Percentiles rank a stretch among this genome's conserved stretches.
Conservation (phyloP, 2,888 invertebrate genomes). For the Tenthredo scrophulariae region DNA sequence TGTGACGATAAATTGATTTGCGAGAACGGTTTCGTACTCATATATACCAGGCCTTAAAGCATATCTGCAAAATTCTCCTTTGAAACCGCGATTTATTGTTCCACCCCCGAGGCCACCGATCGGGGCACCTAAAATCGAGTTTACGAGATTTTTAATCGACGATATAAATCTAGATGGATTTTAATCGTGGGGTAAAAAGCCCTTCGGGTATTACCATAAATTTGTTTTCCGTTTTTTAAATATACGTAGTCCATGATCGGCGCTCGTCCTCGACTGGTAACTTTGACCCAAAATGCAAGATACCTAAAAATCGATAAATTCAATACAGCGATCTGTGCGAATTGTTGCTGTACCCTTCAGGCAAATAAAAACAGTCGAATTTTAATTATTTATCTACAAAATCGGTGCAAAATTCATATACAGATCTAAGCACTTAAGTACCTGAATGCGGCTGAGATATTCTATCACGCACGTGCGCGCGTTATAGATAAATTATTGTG, state of each 20-base stretch:
- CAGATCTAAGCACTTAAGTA: no score
- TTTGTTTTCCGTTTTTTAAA: slow-evolving; percentile 87
- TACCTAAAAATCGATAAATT: slow-evolving; percentile 81
- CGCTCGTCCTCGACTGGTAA: slow-evolving; percentile 82
- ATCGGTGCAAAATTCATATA: not conserved
- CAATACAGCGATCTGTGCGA: slow-evolving; percentile 55
- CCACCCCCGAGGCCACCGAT: slow-evolving; percentile 91
- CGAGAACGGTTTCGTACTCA: slow-evolving; percentile 90
- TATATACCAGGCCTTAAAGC: slow-evolving; percentile 94
- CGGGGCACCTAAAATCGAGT: slow-evolving; percentile 85
- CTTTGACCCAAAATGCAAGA: slow-evolving; percentile 84
- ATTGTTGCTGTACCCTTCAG: not conserved
- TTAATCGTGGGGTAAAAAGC: not conserved
- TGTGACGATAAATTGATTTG: slow-evolving; percentile 95
- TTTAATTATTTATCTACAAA: not conserved
- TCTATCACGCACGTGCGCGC: not conserved
- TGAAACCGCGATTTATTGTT: slow-evolving; percentile 94
- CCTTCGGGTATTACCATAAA: slow-evolving; percentile 85
- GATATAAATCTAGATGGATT: slow-evolving; percentile 35
- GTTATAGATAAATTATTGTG: not conserved
- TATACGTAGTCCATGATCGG: slow-evolving; percentile 91
- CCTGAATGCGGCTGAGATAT: not conserved
- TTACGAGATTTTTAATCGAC: not conserved
- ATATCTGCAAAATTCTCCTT: slow-evolving; percentile 96
- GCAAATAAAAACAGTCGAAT: not conserved